Percentiles rank a stretch among this genome's conserved stretches.
These are phyloP conservation scores for Harpagoxenus sublaevis DNA, from an alignment of 2,888 invertebrate genomes.

Conservation along the genomic window DNA sequence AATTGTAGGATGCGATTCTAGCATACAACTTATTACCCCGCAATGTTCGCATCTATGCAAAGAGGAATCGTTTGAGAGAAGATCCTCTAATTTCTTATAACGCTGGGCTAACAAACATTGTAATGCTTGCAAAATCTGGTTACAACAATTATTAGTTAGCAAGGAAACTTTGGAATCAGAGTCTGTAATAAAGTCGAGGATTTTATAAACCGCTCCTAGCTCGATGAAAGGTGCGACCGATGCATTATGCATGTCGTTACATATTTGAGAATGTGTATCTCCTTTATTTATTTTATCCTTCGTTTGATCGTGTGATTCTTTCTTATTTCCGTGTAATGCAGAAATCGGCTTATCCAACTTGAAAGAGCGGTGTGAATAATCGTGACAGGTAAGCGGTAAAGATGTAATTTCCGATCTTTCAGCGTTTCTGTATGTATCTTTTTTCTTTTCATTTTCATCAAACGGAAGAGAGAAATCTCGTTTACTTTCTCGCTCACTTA, in stretches of 20 bases:
- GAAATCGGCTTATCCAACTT: neutral
- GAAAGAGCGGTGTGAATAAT: neutral
- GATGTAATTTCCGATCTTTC: slow-evolving; percentile 4
- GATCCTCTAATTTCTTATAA: slow-evolving; percentile 59
- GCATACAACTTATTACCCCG: slow-evolving; percentile 71
- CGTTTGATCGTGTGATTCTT: neutral
- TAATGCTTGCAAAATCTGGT: slow-evolving; percentile 64
- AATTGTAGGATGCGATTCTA: neutral
- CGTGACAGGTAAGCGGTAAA: neutral
- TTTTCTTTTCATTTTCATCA: neutral
- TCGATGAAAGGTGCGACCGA: slow-evolving; percentile 56
- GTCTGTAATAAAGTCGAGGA: slow-evolving; percentile 63
- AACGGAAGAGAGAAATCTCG: neutral
- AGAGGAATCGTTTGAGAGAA: slow-evolving; percentile 65
- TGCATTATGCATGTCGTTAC: neutral
- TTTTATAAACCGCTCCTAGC: slow-evolving; percentile 66
- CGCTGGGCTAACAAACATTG: slow-evolving; percentile 62
- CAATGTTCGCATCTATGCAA: slow-evolving; percentile 75
- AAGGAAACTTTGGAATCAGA: slow-evolving; percentile 54
- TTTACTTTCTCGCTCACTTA: slow-evolving; percentile 9
- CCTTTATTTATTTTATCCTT: neutral
- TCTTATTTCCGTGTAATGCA: neutral
- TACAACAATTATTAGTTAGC: slow-evolving; percentile 57
- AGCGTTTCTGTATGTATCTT: neutral
- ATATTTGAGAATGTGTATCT: neutral